Evolutionary conservation across 2,888 invertebrate species (phyloP), one percentile per base, ranked within the genome.

Genomic region (Melipona bicolor): DNA sequence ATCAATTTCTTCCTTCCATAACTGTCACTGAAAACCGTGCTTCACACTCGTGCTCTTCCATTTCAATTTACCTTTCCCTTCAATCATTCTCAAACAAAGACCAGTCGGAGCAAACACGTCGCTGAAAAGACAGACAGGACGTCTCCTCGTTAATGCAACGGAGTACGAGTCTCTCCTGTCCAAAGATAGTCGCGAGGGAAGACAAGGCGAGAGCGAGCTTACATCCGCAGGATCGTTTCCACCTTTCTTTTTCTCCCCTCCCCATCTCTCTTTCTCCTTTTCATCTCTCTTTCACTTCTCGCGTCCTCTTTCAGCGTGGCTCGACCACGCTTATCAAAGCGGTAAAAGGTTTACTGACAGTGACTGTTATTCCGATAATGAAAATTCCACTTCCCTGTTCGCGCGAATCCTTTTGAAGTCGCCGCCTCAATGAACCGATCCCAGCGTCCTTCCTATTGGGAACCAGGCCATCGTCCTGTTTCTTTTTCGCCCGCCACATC

Each of bases 291-390:
- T 21, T 32, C 65, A 17, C 36, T 36, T 62, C 52, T 9, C 56
- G 67, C 21, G 56, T 72, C 61, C 84, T 68, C 74, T 71, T 75
- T 75, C 64, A 74, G 17, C 61, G 64, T 56, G 69, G 56, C 67
- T 54, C 69, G 67, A 59, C 68, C 50, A 62, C 82, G 82, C 70
- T 70, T 86, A 79, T 79, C 64, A 86, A 85, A 85, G 85, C 79
- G 27, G 69, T 75, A 86, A 86, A 82, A 85, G 86, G 82, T 85
- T 85, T 85, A 82, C 85, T 79, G 76, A 79, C 77, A 79, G 68
- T 69, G 79, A 77, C 78, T 75, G 81, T 77, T 86, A 83, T 86
- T 79, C 83, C 85, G 85, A 87, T 86, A 87, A 86, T 86, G 85
- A 85, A 87, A 87, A 87, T 81, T 83, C 83, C 86, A 82, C 83